These are phyloP conservation scores for Laspeyria flexula DNA, from an alignment of 2,888 invertebrate genomes.

Conservation along the genomic window DNA sequence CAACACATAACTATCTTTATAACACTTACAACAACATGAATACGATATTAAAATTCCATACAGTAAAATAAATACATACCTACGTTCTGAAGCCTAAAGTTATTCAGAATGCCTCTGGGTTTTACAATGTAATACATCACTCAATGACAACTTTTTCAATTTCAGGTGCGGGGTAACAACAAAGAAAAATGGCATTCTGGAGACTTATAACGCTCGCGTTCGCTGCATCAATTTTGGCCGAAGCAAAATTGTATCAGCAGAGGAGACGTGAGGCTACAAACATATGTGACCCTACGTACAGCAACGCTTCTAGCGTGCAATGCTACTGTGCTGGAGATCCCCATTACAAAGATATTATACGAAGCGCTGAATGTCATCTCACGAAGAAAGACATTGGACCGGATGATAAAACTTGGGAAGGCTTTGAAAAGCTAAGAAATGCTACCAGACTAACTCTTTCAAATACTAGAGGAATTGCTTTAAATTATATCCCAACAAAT, in stretches of 20 bases:
- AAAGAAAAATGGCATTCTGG: slow-evolving; percentile 59
- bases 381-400: slow-evolving; percentile 84
- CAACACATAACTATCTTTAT: too few species aligned
- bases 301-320: slow-evolving; percentile 65
- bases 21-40: too few species aligned
- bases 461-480: slow-evolving; percentile 87
- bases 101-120: too few species aligned
- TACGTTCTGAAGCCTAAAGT: too few species aligned
- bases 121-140: too few species aligned
- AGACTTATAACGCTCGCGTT: slow-evolving; percentile 58
- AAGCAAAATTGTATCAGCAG: slow-evolving; percentile 58
- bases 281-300: slow-evolving; percentile 66
- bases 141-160: slow-evolving; percentile 36
- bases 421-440: slow-evolving; percentile 87
- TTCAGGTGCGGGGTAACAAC: slow-evolving; percentile 54
- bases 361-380: slow-evolving; percentile 90
- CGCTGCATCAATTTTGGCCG: slow-evolving; percentile 55
- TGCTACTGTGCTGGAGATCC: slow-evolving; percentile 66
- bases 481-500: slow-evolving; percentile 89
- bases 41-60: too few species aligned
- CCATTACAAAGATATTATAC: slow-evolving; percentile 64
- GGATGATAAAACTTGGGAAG: slow-evolving; percentile 88
- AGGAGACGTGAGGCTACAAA: slow-evolving; percentile 60
- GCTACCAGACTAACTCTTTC: slow-evolving; percentile 88
- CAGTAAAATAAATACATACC: too few species aligned